phyloP scores from a whole-genome alignment of 2,113 vertebrate genomes.

The Callopanchax toddi region DNA sequence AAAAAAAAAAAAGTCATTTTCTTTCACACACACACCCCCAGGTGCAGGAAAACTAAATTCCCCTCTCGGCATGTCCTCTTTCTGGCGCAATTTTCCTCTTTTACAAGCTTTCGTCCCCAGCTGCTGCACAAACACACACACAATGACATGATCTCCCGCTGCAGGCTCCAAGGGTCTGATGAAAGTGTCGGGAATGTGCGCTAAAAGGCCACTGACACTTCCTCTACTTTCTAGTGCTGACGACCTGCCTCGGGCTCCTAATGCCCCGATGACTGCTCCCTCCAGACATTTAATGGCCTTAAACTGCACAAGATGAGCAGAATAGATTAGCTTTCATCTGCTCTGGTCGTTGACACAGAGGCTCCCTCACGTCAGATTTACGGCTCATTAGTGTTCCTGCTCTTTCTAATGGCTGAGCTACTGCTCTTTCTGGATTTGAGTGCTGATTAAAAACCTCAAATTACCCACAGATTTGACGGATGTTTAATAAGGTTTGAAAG shows the following conservation, averaged over 20 bases:
- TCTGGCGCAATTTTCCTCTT: slow-evolving; percentile 36
- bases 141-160: slow-evolving; percentile 66
- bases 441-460: slow-evolving; percentile 16
- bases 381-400: slow-evolving; percentile 28
- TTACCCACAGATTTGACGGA: neutral
- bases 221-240: slow-evolving; percentile 64
- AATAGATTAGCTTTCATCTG: slow-evolving; percentile 51
- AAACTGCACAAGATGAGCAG: slow-evolving; percentile 38
- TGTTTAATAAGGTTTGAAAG: neutral
- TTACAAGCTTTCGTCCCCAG: slow-evolving; percentile 22
- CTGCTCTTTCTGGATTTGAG: neutral
- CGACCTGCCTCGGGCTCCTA: slow-evolving; percentile 44
- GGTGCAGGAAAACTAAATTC: slow-evolving; percentile 48
- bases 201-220: slow-evolving; percentile 68
- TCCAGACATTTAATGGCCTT: slow-evolving; percentile 46
- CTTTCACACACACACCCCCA: slow-evolving; percentile 38
- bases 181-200: slow-evolving; percentile 66
- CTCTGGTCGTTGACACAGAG: slow-evolving; percentile 4
- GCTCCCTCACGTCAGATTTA: slow-evolving; percentile 23
- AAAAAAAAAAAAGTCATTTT: too few species aligned
- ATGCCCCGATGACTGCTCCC: slow-evolving; percentile 40
- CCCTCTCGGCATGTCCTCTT: slow-evolving; percentile 19
- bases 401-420: slow-evolving; percentile 23
- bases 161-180: slow-evolving; percentile 54
- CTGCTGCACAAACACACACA: slow-evolving; percentile 31